A percentile compares a stretch with the other conserved stretches of the same genome.
These are phyloP conservation scores for Sialia sialis DNA, from an alignment of 2,113 vertebrate species.

Conservation along the genomic window DNA sequence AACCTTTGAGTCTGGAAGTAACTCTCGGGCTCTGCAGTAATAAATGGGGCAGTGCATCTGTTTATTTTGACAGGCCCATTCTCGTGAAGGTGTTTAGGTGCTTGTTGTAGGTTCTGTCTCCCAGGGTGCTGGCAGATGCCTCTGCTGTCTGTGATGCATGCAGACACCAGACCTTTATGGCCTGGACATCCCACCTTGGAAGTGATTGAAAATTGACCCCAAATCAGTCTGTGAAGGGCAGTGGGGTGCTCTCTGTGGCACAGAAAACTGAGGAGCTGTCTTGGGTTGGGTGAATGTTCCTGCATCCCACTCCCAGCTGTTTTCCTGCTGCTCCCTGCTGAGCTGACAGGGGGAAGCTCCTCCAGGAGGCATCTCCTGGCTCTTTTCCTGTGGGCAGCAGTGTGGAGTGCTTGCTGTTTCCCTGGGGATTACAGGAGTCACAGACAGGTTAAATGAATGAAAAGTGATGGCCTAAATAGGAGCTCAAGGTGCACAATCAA, in stretches of 20 bases:
- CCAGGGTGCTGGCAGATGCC: not conserved
- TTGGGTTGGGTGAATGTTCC: not conserved
- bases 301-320: not conserved
- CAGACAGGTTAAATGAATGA: not conserved
- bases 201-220: not conserved
- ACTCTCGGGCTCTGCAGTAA: not conserved
- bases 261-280: not conserved
- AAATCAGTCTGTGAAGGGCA: not conserved
- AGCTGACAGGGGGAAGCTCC: not conserved
- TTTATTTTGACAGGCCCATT: not conserved
- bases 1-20: not conserved
- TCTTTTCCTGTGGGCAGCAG: not conserved
- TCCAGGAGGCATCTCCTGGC: not conserved
- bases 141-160: not conserved
- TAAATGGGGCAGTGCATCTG: not conserved
- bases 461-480: not conserved
- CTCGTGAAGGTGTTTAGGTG: not conserved
- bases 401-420: not conserved
- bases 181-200: not conserved
- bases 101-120: not conserved
- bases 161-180: not conserved
- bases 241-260: not conserved
- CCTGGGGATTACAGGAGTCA: not conserved
- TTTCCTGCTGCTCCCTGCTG: not conserved
- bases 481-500: not conserved